Conservation (phyloP, 1,140 invertebrate species). For the Dendroctonus ponderosae region DNA sequence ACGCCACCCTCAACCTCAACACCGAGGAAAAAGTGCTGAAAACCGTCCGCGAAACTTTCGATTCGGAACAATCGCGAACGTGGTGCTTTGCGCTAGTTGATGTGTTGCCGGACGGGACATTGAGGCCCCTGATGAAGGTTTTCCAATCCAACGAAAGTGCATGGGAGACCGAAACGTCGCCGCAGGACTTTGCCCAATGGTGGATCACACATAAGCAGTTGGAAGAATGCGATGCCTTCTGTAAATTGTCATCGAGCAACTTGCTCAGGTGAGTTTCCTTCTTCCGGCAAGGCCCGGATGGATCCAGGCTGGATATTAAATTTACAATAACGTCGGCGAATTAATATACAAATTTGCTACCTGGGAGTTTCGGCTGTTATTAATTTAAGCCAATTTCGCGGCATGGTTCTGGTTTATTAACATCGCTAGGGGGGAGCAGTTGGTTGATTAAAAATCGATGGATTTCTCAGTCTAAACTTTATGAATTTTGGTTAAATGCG, state of each 20-base stretch:
- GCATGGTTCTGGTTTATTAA: no score
- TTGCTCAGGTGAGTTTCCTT: constrained; percentile 21
- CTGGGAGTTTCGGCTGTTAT: no score
- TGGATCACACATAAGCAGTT: constrained; percentile 43
- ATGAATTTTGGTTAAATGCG: no score
- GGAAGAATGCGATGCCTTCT: constrained; percentile 46
- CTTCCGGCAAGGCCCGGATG: no score
- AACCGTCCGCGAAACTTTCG: constrained; percentile 25
- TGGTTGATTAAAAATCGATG: no score
- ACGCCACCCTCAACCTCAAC: constrained; percentile 22
- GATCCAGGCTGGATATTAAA: no score
- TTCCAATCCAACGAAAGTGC: constrained; percentile 34
- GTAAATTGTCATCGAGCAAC: constrained; percentile 27
- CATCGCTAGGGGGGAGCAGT: no score
- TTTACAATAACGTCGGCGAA: no score
- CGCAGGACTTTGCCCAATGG: constrained; percentile 47
- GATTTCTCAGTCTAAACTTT: no score
- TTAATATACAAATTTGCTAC: no score
- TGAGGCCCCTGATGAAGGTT: constrained; percentile 40
- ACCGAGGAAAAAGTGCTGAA: constrained; percentile 34
- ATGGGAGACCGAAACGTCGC: constrained; percentile 34
- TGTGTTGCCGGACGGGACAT: constrained; percentile 35
- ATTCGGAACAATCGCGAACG: neutral
- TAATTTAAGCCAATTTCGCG: no score
- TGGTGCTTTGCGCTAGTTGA: constrained; percentile 38